Conservation (phyloP, 2,797 vertebrate genomes). For the Argentina silus region DNA sequence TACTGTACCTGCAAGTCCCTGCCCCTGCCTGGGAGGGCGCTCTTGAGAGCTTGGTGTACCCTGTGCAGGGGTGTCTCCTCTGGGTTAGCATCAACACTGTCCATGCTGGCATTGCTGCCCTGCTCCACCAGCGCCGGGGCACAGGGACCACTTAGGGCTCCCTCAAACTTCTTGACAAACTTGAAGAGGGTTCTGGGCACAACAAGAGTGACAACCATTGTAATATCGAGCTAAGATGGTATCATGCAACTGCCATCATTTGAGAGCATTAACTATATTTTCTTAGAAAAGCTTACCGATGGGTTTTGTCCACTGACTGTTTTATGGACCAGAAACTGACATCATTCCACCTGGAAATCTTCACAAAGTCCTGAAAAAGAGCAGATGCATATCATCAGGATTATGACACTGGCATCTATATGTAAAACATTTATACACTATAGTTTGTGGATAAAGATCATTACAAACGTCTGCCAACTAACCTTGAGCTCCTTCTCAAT, state of each 20-base stretch:
- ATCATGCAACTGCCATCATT: not conserved
- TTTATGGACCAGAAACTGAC: conserved; percentile 98
- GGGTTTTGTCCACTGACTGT: conserved; percentile 96
- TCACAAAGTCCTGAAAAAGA: conserved; percentile 91
- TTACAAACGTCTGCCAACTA: conserved; percentile 32
- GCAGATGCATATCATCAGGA: too few species aligned
- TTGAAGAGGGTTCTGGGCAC: conserved; percentile 91
- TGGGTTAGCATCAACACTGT: conserved; percentile 71
- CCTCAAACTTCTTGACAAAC: conserved; percentile 94
- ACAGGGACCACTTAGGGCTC: conserved; percentile 81
- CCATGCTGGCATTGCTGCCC: conserved; percentile 72
- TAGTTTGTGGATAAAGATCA: not conserved
- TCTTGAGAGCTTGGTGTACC: conserved; percentile 79
- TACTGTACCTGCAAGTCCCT: conserved; percentile 67
- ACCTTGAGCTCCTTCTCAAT: conserved; percentile 98
- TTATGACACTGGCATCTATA: not conserved
- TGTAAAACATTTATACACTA: not conserved
- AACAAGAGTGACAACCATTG: conserved; percentile 6
- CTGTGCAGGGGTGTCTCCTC: conserved; percentile 80
- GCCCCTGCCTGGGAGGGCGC: conserved; percentile 71
- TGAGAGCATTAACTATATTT: not conserved
- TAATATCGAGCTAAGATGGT: not conserved
- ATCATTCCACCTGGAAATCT: conserved; percentile 98
- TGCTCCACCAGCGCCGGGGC: conserved; percentile 83
- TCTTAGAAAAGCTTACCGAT: conserved; percentile 78